Percentiles rank a stretch among this genome's conserved stretches.
Conservation (phyloP, 2,888 invertebrate species). For the Electrophaes corylata region DNA sequence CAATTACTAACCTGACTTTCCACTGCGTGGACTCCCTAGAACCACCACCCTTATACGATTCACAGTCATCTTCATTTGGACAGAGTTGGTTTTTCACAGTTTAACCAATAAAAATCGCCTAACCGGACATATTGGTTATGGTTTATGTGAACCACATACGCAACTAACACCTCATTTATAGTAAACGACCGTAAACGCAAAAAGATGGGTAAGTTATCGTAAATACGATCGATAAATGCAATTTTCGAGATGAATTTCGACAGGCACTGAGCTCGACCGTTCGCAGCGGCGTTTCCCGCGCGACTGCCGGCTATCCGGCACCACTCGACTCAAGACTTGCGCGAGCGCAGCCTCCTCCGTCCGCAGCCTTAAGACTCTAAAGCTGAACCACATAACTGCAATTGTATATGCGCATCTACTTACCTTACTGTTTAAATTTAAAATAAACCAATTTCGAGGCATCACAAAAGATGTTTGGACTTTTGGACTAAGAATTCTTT, state of each 20-base stretch:
- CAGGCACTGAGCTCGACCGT: conserved; percentile 55
- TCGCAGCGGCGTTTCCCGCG: conserved; percentile 73
- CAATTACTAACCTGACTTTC: conserved; percentile 89
- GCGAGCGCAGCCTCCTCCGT: conserved; percentile 69
- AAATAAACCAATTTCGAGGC: conserved; percentile 30
- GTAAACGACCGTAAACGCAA: conserved; percentile 48
- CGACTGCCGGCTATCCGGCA: conserved; percentile 68
- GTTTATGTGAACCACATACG: conserved; percentile 52
- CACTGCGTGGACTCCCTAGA: conserved; percentile 90
- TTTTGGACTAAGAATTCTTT: conserved; percentile 22
- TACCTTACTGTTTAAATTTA: conserved; percentile 33
- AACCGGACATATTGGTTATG: conserved; percentile 57
- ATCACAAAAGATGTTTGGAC: conserved; percentile 20
- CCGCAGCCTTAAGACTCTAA: conserved; percentile 54
- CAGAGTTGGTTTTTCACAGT: conserved; percentile 59
- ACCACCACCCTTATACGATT: conserved; percentile 92
- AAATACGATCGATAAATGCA: conserved; percentile 70
- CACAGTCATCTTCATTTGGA: conserved; percentile 88
- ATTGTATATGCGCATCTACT: conserved; percentile 28
- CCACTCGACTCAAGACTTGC: conserved; percentile 50
- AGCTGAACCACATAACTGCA: conserved; percentile 30
- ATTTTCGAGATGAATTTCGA: conserved; percentile 44
- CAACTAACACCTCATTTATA: conserved; percentile 59
- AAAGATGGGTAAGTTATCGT: conserved; percentile 64
- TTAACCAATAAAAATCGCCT: conserved; percentile 53